Percentiles rank a stretch among this genome's conserved stretches.
phyloP scores from a whole-genome alignment of 1,140 invertebrate genomes.

The Cotesia vestalis region DNA sequence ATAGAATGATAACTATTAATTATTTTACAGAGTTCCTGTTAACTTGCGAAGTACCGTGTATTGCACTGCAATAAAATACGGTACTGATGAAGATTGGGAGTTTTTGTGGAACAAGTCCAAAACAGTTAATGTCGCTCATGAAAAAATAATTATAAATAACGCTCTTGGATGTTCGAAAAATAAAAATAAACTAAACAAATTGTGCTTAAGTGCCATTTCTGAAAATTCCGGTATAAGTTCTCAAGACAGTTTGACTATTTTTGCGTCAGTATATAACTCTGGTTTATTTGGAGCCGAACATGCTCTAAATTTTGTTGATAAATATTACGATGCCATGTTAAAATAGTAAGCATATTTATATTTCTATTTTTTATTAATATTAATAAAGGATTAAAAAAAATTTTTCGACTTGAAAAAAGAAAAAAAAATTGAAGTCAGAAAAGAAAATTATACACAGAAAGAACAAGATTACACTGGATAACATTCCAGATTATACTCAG shows the following conservation, averaged over 20 bases:
- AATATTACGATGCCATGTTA: conserved; percentile 56
- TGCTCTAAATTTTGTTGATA: conserved; percentile 63
- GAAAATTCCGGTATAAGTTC: conserved; percentile 45
- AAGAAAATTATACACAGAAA: too few relatives aligned
- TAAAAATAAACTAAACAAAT: conserved; percentile 49
- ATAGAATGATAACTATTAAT: too few relatives aligned
- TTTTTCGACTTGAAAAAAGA: too few relatives aligned
- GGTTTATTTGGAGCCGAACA: conserved; percentile 62
- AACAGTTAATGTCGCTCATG: conserved; percentile 60
- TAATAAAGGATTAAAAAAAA: too few relatives aligned
- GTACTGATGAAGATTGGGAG: conserved; percentile 32
- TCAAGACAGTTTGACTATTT: conserved; percentile 51
- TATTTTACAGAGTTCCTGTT: conserved; percentile 64
- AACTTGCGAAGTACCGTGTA: conserved; percentile 68
- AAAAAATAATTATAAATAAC: conserved; percentile 68
- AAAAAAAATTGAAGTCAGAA: too few relatives aligned
- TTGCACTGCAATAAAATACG: conserved; percentile 44
- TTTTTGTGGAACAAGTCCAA: conserved; percentile 42
- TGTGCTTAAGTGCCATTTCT: conserved; percentile 46
- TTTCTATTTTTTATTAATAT: background rate
- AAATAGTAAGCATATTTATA: conserved; percentile 60
- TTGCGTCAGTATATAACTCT: conserved; percentile 57
- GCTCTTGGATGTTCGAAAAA: conserved; percentile 70
- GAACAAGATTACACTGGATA: too few relatives aligned
- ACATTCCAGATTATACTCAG: too few relatives aligned